A percentile compares a stretch with the other conserved stretches of the same genome.
phyloP scores from a whole-genome alignment of 2,888 invertebrate genomes.

The Caenorhabditis angaria region DNA sequence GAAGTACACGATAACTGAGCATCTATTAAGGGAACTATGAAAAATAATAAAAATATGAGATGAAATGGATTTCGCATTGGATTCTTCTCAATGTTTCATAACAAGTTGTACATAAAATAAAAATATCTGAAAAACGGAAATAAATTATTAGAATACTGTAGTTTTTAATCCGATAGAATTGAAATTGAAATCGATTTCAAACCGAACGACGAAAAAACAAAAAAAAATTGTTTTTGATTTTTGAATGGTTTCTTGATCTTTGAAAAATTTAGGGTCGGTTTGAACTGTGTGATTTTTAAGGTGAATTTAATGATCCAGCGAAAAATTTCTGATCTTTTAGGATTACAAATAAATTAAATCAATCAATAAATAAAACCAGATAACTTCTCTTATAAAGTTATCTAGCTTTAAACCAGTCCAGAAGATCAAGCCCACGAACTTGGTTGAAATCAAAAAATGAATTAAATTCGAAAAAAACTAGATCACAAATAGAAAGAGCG shows the following conservation, averaged over 20 bases:
- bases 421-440: no score
- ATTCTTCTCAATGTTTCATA: background rate
- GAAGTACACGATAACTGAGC: constrained; percentile 9
- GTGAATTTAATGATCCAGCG: no score
- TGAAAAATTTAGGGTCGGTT: no score
- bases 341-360: no score
- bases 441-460: background rate
- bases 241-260: no score
- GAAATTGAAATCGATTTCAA: background rate
- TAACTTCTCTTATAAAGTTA: no score
- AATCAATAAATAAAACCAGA: no score
- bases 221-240: background rate
- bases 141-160: background rate
- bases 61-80: background rate
- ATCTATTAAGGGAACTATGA: background rate
- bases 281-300: no score
- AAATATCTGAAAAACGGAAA: background rate
- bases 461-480: background rate
- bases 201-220: background rate
- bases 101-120: background rate
- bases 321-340: no score
- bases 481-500: no score
- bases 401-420: no score
- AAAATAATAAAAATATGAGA: background rate
- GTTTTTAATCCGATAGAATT: background rate